Conservation (phyloP, 35 echinoderm and acorn worm species). For the Lytechinus pictus region DNA sequence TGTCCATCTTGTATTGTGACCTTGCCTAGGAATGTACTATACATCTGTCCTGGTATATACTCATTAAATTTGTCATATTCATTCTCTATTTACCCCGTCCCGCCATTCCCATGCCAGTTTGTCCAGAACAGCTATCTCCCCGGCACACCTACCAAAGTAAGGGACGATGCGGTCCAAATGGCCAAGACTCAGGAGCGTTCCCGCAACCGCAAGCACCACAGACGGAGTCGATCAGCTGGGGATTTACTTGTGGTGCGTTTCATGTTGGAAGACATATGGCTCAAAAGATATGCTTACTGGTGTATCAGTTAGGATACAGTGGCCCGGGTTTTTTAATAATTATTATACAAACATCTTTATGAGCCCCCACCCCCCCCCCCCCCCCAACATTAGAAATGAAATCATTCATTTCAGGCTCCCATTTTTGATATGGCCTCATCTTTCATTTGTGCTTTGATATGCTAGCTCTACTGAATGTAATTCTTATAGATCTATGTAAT, state of each 20-base stretch:
- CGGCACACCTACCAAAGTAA: constrained; percentile 84
- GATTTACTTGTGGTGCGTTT: constrained; percentile 82
- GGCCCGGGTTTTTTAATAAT: no score
- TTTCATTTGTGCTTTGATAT: no score
- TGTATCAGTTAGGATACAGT: no score
- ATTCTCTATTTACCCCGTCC: neutral
- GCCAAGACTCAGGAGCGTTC: constrained; percentile 25
- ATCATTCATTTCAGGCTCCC: no score
- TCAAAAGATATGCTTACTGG: neutral
- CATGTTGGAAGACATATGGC: neutral
- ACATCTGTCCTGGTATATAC: neutral
- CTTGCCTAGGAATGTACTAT: no score
- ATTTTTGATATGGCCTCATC: no score
- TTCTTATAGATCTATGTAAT: no score
- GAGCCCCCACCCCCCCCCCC: no score
- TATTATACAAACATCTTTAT: no score
- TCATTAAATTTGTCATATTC: neutral
- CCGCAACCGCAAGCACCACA: constrained; percentile 59
- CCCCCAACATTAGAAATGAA: no score
- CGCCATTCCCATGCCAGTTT: constrained; percentile 57
- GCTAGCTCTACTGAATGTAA: no score
- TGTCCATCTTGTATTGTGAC: no score
- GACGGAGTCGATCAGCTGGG: constrained; percentile 86
- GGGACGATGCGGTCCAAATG: constrained; percentile 69
- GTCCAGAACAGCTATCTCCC: constrained; percentile 89